Percentiles rank a stretch among this genome's conserved stretches.
phyloP scores from a whole-genome alignment of 2,888 invertebrate genomes.

The Myopa tessellatipennis region DNA sequence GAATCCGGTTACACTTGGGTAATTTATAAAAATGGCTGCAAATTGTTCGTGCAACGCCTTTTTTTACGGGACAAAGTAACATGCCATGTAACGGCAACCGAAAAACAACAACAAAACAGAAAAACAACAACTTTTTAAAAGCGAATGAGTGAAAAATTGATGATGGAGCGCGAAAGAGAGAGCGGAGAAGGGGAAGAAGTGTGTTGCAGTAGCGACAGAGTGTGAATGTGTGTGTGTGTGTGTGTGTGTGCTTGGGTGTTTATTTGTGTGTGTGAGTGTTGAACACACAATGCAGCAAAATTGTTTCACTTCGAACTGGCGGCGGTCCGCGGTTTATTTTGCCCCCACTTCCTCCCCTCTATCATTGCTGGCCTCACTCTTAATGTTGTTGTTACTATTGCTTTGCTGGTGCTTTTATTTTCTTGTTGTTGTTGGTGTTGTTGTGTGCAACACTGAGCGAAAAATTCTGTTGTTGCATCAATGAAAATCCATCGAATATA shows the following conservation, averaged over 20 bases:
- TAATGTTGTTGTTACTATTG: neutral
- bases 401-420: neutral
- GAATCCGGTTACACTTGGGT: slow-evolving; percentile 21
- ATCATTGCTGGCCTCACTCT: too few relatives aligned
- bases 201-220: neutral
- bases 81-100: neutral
- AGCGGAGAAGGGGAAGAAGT: neutral
- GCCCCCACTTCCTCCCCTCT: too few relatives aligned
- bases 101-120: neutral
- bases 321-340: too few relatives aligned
- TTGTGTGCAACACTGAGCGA: too few relatives aligned
- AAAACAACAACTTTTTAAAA: neutral
- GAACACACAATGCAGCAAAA: too few relatives aligned
- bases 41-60: slow-evolving; percentile 23
- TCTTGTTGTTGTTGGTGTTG: too few relatives aligned
- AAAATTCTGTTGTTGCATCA: too few relatives aligned
- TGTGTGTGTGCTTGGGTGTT: neutral
- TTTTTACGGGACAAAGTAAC: neutral
- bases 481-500: too few relatives aligned
- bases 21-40: slow-evolving; percentile 34
- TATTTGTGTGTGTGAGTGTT: neutral
- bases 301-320: too few relatives aligned
- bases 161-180: neutral
- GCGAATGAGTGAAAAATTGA: neutral
- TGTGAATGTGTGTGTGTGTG: neutral